Base-by-base conservation (phyloP, 1,140 invertebrate genomes). In the Zaprionus capensis region DNA sequence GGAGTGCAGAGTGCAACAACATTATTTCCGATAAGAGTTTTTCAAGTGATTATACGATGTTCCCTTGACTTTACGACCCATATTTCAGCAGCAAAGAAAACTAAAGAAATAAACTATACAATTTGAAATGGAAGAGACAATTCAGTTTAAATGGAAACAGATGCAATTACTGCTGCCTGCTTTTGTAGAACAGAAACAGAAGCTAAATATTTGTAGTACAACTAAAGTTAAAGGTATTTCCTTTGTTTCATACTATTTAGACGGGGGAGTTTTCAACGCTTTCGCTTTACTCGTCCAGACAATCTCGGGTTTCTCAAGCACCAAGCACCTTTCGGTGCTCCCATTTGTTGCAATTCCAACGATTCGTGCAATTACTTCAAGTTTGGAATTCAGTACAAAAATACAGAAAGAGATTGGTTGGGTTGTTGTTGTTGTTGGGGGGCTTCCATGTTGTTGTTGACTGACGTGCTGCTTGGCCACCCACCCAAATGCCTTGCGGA, bases 401-500 rank as follows among this genome's bases (percentile, higher is more conserved):
- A 34, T 51, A 68, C 61, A 67, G 64, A 56, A 76, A 53, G 63
- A 59, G 56, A 49, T 36, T 71, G 59, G 59, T 55, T 65, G 59
- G 57, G 41, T 38, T 58, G 44, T 17, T 51, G 51, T 55, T 68
- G 61, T 76, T 44, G 62, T 57, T 49, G 57, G 34, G 78, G 74
- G 74, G 75, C 78, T 80, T 78, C 75, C 56, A 41, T 53, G 22
- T 36, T 34, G 2, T 15, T 20, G 5, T 38, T 34, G 46, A 57
- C 67, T 71, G 62, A 67, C 69, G 36, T 63, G 75, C 71, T 68
- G 75, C 71, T 68, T 68, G 51, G 58, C 59, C 65, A 65, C 55
- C 78, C 74, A 77, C 78, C 78, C 61, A 77, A 72, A 80, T 80
- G 75, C 68, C 70, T 69, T 53, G 44, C 26, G 2, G 59, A 70